These are phyloP conservation scores for Pyxicephalus adspersus DNA, from an alignment of 2,113 vertebrate genomes.

Conservation along the genomic window DNA sequence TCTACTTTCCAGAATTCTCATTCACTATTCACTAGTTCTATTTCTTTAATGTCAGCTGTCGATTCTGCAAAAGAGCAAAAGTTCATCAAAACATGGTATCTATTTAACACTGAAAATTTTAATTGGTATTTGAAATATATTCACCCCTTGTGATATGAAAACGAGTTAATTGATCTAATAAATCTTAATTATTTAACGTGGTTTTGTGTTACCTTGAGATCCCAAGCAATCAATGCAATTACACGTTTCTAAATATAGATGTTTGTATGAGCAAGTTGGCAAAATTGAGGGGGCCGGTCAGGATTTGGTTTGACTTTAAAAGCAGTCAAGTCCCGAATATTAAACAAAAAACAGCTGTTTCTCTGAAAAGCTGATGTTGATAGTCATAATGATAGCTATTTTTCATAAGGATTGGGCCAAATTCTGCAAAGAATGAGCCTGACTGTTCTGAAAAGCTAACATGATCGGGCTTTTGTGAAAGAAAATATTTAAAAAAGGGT, in stretches of 20 bases:
- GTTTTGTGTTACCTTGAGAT: slow-evolving; percentile 61
- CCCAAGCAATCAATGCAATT: slow-evolving; percentile 65
- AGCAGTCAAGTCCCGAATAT: slow-evolving; percentile 71
- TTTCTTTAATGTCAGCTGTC: neutral
- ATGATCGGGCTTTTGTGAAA: slow-evolving; percentile 37
- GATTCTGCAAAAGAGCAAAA: slow-evolving; percentile 1
- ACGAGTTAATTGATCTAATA: slow-evolving; percentile 45
- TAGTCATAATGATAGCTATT: slow-evolving; percentile 53
- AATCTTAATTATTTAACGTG: slow-evolving; percentile 50
- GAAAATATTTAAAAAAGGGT: slow-evolving; percentile 30
- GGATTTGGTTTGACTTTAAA: slow-evolving; percentile 75
- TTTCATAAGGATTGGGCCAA: slow-evolving; percentile 47
- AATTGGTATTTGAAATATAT: slow-evolving; percentile 36
- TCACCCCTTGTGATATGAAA: slow-evolving; percentile 4
- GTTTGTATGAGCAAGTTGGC: slow-evolving; percentile 71
- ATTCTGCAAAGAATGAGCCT: slow-evolving; percentile 38
- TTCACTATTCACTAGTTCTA: slow-evolving; percentile 36
- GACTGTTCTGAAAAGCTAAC: slow-evolving; percentile 43
- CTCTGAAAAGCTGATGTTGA: slow-evolving; percentile 61
- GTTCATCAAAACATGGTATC: slow-evolving; percentile 43
- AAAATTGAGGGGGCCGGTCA: slow-evolving; percentile 54
- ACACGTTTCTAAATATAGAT: slow-evolving; percentile 77
- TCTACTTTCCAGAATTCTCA: slow-evolving; percentile 20
- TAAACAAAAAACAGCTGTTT: slow-evolving; percentile 81
- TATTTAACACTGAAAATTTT: slow-evolving; percentile 43